Base-by-base conservation (phyloP, 2,888 invertebrate species). In the Maniola hyperantus region DNA sequence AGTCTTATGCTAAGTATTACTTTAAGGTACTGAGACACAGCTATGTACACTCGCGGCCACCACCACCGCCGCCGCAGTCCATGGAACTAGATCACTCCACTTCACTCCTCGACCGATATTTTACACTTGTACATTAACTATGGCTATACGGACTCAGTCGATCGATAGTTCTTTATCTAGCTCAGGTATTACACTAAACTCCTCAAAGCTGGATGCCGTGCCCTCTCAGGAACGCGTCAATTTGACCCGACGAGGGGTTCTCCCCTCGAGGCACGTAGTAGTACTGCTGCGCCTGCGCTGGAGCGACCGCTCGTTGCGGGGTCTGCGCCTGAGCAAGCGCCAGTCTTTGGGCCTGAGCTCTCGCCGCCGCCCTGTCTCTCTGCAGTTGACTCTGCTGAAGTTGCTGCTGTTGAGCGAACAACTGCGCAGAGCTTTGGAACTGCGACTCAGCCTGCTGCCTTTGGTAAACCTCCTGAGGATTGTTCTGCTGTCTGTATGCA, bases 191-290 rank as follows among this genome's bases (percentile, higher is more conserved):
- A 74, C 71, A 74, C 77, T 74, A 76, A 70, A 65, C 73, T 73
- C 76, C 78, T 89, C 94, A 94, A 83, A 93, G 94, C 81, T 94
- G 94, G 78, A 95, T 94, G 81, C 94, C 94, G 82, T 95, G 95
- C 66, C 95, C 96, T 84, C 96, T 93, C 70, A 97, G 93, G 89
- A 96, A 97, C 66, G 96, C 95, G 82, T 96, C 96, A 77, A 97
- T 96, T 82, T 96, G 96, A 6, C 96, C 96, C 48, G 94, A 91
- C 53, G 95, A 94, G 42, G 80, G 77, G 0, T 94, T 90, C 0
- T 83, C 91, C 61, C 90, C 87, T 0, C 94, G 94, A 42, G 94
- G 93, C 42, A 94, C 91, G 82, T 94, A 95, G 83, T 94, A 95
- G 84, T 93, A 94, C 77, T 94, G 93, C 48, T 91, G 83, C 34